phyloP scores from a whole-genome alignment of 2,797 vertebrate species.

The Melanogrammus aeglefinus region DNA sequence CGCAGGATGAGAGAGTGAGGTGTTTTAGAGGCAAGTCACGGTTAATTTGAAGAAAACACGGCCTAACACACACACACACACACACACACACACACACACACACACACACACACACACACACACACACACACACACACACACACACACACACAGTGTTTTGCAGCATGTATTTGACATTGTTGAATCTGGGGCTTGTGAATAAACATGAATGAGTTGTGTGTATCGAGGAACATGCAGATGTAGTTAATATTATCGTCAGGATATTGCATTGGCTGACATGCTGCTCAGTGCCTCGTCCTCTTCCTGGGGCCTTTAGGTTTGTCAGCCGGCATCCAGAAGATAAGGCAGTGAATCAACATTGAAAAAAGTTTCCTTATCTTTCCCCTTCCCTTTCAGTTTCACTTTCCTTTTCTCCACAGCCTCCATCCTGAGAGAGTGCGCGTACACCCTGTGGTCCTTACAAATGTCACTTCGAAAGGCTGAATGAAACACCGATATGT shows the following conservation, averaged over 20 bases:
- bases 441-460: neutral
- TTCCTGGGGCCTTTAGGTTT: slow-evolving; percentile 33
- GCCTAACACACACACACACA: slow-evolving; percentile 15
- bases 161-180: slow-evolving; percentile 57
- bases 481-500: neutral
- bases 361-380: neutral
- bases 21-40: slow-evolving; percentile 25
- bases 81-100: too few relatives aligned
- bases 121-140: too few relatives aligned
- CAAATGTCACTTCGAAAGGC: neutral
- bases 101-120: too few relatives aligned
- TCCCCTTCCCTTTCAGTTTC: neutral
- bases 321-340: slow-evolving; percentile 31
- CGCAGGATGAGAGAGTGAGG: slow-evolving; percentile 41
- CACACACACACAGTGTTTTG: slow-evolving; percentile 7
- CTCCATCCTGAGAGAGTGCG: too few relatives aligned
- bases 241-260: slow-evolving; percentile 57
- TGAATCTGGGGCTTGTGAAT: slow-evolving; percentile 54
- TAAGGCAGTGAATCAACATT: slow-evolving; percentile 41
- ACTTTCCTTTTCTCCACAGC: neutral
- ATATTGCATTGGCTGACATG: slow-evolving; percentile 54
- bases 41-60: slow-evolving; percentile 29
- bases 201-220: slow-evolving; percentile 40
- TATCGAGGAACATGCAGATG: slow-evolving; percentile 43
- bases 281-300: slow-evolving; percentile 37